phyloP scores from a whole-genome alignment of 2,113 vertebrate genomes.

The Fukomys damarensis region DNA sequence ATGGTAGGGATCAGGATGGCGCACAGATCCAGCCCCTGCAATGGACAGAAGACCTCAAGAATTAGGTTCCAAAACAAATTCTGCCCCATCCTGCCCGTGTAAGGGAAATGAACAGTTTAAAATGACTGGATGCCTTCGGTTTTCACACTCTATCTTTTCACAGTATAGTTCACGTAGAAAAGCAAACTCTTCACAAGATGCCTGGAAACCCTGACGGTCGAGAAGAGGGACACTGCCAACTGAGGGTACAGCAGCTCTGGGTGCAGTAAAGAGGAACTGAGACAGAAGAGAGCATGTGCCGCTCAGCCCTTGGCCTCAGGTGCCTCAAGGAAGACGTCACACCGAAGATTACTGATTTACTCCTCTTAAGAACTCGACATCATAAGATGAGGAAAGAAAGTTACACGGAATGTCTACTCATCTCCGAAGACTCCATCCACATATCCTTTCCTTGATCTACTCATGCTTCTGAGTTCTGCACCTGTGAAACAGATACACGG shows the following conservation, averaged over 20 bases:
- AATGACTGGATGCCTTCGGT: not conserved
- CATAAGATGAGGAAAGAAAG: not conserved
- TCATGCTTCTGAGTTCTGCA: not conserved
- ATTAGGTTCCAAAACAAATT: not conserved
- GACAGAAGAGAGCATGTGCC: too few relatives aligned
- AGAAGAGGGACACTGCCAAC: not conserved
- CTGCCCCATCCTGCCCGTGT: too few relatives aligned
- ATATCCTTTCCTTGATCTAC: not conserved
- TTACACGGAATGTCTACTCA: not conserved
- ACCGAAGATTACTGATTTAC: not conserved
- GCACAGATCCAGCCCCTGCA: not conserved
- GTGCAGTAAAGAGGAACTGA: not conserved
- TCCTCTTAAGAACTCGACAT: not conserved
- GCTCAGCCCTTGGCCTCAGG: not conserved
- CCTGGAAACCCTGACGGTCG: not conserved
- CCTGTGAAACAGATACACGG: rapidly evolving
- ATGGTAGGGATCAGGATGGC: rapidly evolving
- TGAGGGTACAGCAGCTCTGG: not conserved
- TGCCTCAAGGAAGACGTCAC: not conserved
- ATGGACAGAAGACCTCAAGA: not conserved
- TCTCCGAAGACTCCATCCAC: not conserved
- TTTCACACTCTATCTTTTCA: not conserved
- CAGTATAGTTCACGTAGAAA: not conserved
- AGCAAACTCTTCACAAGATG: rapidly evolving
- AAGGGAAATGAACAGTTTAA: not conserved